phyloP scores from a whole-genome alignment of 2,113 vertebrate genomes.

The Macrotus californicus region DNA sequence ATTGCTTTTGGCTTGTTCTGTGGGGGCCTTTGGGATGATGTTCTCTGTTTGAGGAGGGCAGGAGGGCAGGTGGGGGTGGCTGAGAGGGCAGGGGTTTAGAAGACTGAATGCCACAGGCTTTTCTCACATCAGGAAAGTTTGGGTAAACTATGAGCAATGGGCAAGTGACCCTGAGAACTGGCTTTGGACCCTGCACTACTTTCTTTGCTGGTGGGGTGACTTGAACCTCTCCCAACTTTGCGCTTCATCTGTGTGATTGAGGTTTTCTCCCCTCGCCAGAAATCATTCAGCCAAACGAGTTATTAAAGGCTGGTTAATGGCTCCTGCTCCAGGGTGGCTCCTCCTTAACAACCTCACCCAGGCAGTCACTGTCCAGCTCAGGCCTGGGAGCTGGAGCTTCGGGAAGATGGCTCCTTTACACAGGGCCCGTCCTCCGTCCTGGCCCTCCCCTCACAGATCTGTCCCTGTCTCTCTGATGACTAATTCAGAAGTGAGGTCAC shows the following conservation, averaged over 20 bases:
- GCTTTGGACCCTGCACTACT: neutral
- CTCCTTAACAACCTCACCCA: slow-evolving; percentile 20
- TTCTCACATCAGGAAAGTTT: neutral
- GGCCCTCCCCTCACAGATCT: neutral
- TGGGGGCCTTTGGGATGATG: neutral
- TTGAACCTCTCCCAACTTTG: neutral
- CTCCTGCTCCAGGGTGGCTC: slow-evolving; percentile 53
- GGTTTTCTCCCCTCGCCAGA: slow-evolving; percentile 44
- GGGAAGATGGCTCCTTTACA: slow-evolving; percentile 60
- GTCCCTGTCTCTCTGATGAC: slow-evolving; percentile 52
- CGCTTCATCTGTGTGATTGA: neutral
- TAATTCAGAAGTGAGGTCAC: slow-evolving; percentile 64
- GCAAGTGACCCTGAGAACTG: neutral
- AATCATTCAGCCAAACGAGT: slow-evolving; percentile 67
- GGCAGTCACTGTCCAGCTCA: slow-evolving; percentile 56
- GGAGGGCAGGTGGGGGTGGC: neutral
- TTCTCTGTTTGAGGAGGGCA: neutral
- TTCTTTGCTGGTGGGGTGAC: neutral
- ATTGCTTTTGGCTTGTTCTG: neutral
- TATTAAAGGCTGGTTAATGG: slow-evolving; percentile 62
- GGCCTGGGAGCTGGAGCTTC: neutral
- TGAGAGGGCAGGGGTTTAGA: neutral
- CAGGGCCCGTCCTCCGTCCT: neutral
- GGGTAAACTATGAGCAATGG: neutral
- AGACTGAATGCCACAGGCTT: too few relatives aligned